Evolutionary conservation across 2,797 vertebrate species (phyloP), one percentile per base, ranked within the genome.

Genomic region (Ceyx erithaca): DNA sequence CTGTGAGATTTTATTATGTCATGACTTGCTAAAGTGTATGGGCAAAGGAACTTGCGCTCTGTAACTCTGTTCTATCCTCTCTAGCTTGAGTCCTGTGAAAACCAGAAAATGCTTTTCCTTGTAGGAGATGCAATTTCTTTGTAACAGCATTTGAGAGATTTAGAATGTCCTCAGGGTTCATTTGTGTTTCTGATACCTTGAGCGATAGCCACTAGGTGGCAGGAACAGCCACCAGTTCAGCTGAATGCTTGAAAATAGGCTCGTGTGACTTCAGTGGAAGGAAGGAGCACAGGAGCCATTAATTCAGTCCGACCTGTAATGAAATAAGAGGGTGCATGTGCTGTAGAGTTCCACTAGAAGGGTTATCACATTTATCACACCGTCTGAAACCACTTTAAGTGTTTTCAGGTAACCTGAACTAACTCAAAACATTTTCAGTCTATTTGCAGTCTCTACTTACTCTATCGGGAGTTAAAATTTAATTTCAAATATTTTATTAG

Each of bases 151-250:
- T 64, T 83, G 16, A 40, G 37, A 40, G 37, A 40, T 40, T 46
- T 17, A 18, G 66, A 72, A 10, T 4, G 9, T 69, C 12, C 18
- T 68, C 6, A 1, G 18, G 5, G 5, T 21, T 62, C 10, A 20
- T 45, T 49, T 76, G 45, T 30, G 33, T 54, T 87, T 62, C 37
- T 79, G 76, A 31, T 77, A 82, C 55, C 3, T 48, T 48, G 48
- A 82, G 64, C 3, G 4, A 2, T 16, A 58, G 62, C 94, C 96
- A 92, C 94, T 73, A 96, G 96, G 90, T 97, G 96, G 80, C 96
- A 97, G 93, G 66, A 94, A 3, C 55, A 90, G 40, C 95, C 95
- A n/a, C 67, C 30, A 89, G 16, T 94, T 95, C 35, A 64, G 49
- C 15, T 4, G 46, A 7, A 7, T 31, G 31, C 40, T 33, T 73